A percentile compares a stretch with the other conserved stretches of the same genome.
Conservation (phyloP, 2,888 invertebrate species). For the Serripes groenlandicus region DNA sequence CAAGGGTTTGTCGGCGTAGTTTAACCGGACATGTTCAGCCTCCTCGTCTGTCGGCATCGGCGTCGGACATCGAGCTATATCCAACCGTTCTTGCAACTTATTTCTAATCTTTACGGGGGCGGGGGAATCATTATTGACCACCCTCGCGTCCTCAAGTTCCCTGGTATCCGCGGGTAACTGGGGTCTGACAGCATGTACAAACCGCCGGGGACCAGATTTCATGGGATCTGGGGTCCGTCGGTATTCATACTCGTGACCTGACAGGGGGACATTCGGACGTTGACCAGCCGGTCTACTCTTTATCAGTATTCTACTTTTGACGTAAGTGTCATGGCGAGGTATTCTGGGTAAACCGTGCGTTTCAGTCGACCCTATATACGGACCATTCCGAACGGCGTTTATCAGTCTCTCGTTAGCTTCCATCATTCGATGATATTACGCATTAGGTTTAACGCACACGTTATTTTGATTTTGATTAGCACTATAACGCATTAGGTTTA, state of each 20-base stretch:
- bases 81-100: conserved; percentile 13
- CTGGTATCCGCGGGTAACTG: conserved; percentile 52
- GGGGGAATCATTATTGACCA: not conserved
- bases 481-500: no score
- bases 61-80: conserved; percentile 36
- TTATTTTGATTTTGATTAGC: no score
- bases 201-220: conserved; percentile 26
- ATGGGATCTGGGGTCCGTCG: conserved; percentile 52
- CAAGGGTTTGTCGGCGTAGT: conserved; percentile 16
- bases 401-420: conserved; percentile 17
- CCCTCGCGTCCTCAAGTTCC: conserved; percentile 31
- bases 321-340: conserved; percentile 2
- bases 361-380: conserved; percentile 9
- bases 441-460: no score
- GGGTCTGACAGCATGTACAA: conserved; percentile 39
- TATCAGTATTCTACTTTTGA: conserved; percentile 31
- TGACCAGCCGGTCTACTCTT: conserved; percentile 24
- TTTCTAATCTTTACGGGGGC: conserved; percentile 24
- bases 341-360: conserved; percentile 10
- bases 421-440: no score
- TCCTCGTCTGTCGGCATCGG: conserved; percentile 52
- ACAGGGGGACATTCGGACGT: conserved; percentile 36
- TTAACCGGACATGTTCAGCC: not conserved
- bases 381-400: conserved; percentile 20
- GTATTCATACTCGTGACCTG: conserved; percentile 61